A percentile compares a stretch with the other conserved stretches of the same genome.
Evolutionary conservation across 64 coral and sea anemone genomes (phyloP).

Genomic region (Cladopsammia gracilis): DNA sequence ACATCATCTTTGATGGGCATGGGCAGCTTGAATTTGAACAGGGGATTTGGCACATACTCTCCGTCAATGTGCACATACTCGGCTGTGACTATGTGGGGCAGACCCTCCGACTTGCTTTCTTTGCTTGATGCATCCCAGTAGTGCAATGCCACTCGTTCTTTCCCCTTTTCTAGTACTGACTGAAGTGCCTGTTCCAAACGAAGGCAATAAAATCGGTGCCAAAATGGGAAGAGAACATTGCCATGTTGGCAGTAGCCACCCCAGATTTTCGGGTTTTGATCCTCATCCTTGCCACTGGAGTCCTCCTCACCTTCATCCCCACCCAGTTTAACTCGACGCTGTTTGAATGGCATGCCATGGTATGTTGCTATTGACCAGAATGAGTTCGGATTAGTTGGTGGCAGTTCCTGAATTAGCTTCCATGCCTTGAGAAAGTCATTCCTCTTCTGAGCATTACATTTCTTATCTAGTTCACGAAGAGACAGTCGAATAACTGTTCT

Average conservation of each 20-base stretch:
- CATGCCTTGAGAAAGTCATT: slow-evolving; percentile 64
- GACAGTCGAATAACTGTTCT: slow-evolving; percentile 21
- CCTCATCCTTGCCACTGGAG: slow-evolving; percentile 14
- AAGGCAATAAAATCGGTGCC: slow-evolving; percentile 58
- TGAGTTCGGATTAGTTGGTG: slow-evolving; percentile 62
- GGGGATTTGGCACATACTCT: slow-evolving; percentile 40
- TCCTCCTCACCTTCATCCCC: slow-evolving; percentile 11
- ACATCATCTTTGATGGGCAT: slow-evolving; percentile 24
- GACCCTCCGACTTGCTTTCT: slow-evolving; percentile 50
- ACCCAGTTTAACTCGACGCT: slow-evolving; percentile 26
- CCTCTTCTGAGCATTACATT: slow-evolving; percentile 37
- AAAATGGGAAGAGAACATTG: slow-evolving; percentile 63
- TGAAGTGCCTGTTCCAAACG: slow-evolving; percentile 53
- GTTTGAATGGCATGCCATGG: slow-evolving; percentile 59
- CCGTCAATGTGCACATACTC: slow-evolving; percentile 50
- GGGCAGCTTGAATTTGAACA: slow-evolving; percentile 34
- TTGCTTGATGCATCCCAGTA: slow-evolving; percentile 60
- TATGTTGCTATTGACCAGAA: slow-evolving; percentile 59
- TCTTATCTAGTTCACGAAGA: slow-evolving; percentile 21
- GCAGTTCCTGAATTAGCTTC: slow-evolving; percentile 59
- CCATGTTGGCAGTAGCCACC: slow-evolving; percentile 60
- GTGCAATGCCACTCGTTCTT: slow-evolving; percentile 56
- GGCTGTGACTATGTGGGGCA: slow-evolving; percentile 41
- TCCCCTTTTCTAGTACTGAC: slow-evolving; percentile 57
- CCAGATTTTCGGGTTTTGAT: slow-evolving; percentile 9